Evolutionary conservation across 2,888 invertebrate species (phyloP), one percentile per base, ranked within the genome.

Genomic region (Chesias legatella): DNA sequence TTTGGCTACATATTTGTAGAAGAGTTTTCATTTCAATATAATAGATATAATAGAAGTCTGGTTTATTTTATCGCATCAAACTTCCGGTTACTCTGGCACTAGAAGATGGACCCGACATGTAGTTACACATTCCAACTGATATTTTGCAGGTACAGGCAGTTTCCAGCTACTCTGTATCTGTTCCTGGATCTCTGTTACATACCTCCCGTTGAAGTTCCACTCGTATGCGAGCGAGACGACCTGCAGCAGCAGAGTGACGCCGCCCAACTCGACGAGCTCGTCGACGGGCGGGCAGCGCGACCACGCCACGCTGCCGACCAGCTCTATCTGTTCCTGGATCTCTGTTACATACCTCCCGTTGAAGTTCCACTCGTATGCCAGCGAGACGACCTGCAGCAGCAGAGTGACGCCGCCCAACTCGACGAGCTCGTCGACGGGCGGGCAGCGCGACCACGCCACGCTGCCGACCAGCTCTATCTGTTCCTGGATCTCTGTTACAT

Each of bases 301-400:
- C 68, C 92, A 90, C 5, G 93, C 91, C 37, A 94, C 90, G 51
- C 94, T 91, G 59, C 96, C 92, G n/a, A 98, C 82, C 11, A 93
- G 86, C 65, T 96, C 95, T 34, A 98, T 93, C 71, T 96, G 95
- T 47, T 95, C 94, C 59, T 95, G 94, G 5, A 98, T 92, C 69
- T 95, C 94, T 69, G n/a, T n/a, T n/a, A n/a, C 4, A 34, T 43
- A 91, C 91, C 94, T 91, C 58, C 96, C 96, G 55, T 93, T 93
- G 68, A 94, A 95, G 78, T 95, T 96, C 97, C 98, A 98, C 61
- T 97, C 96, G 68, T 95, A 95, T 0, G 96, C 94, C 63, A 95
- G 93, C 0, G 95, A 95, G 10, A 98, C 94, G 3, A 98, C 94
- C 71, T 95, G 94, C 47, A 98, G 83, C 13, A 98, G 86, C 34